Conservation (phyloP, 2,888 invertebrate genomes). For the Halictus quadricinctus region DNA sequence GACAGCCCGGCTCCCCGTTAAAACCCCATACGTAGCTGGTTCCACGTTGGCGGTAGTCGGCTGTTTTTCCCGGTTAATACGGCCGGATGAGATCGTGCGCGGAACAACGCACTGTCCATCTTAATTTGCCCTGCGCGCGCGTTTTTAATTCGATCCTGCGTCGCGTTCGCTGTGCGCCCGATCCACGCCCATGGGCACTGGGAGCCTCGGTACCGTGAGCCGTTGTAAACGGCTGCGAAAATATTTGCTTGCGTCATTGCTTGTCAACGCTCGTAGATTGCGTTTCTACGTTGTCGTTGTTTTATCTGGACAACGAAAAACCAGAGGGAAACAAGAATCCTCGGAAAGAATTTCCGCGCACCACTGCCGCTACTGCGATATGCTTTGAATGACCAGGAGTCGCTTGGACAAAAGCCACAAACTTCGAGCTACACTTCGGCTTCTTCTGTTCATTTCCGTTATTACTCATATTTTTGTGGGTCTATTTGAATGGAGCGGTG, state of each 20-base stretch:
- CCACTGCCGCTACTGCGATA: background rate
- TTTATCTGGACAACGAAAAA: background rate
- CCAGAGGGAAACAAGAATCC: background rate
- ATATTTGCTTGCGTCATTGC: slow-evolving; percentile 23
- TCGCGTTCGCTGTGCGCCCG: background rate
- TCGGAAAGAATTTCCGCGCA: background rate
- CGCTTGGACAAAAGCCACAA: background rate
- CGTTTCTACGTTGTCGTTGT: slow-evolving; percentile 8
- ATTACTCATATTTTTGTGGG: background rate
- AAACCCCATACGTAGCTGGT: background rate
- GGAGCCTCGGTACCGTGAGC: background rate
- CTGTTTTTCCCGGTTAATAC: slow-evolving; percentile 26
- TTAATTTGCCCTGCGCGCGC: slow-evolving; percentile 18
- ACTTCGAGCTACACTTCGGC: background rate
- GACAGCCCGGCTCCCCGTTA: background rate
- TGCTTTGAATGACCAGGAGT: background rate
- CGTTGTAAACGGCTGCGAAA: slow-evolving; percentile 28
- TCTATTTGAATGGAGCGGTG: background rate
- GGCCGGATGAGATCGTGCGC: slow-evolving; percentile 1
- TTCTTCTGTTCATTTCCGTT: background rate
- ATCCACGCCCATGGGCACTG: background rate
- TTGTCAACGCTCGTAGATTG: slow-evolving; percentile 21
- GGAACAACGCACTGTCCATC: slow-evolving; percentile 23
- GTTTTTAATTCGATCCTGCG: slow-evolving; percentile 28
- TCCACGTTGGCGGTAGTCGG: background rate